Base-by-base conservation (phyloP, 2,888 invertebrate genomes). In the Polymixis lichenea region DNA sequence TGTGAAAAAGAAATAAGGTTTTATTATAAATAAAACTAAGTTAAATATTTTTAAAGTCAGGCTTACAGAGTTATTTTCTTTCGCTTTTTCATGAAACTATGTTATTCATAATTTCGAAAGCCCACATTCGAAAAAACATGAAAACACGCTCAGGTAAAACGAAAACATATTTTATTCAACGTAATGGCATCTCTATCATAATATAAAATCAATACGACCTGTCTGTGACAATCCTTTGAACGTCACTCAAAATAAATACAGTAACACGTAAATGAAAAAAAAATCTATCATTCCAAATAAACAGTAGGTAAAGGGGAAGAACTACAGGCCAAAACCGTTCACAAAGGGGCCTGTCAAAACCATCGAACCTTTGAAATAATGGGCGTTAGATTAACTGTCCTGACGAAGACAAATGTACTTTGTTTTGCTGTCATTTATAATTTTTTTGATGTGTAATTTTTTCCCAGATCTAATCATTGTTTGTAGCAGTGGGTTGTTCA, bases 341-440 rank as follows among this genome's bases (percentile, higher is more conserved):
- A 86, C 86, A 88, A 88, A 88, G 79, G 77, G 81, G 65, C 80
- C 84, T 86, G 88, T 88, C 87, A 87, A 79, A 86, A 84, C 74
- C 87, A 88, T 87, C 87, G 87, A 88, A 87, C 87, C 88, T 88
- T 88, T 88, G 87, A 87, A 87, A 87, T 88, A 88, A 88, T 88
- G 87, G 86, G 58, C 74, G 77, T 84, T 84, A 86, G 84, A 87
- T 87, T 87, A 87, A 86, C 85, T 84, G 80, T 77, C 72, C 81
- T 78, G 87, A 84, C 87, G 82, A 87, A 81, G 87, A 84, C 78
- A 84, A 87, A 86, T 85, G 73, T 86, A 78, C 79, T 86, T 82
- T 77, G 66, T 87, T 78, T 79, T 71, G 55, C 65, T 86, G 87
- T 87, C 81, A 74, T 86, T 86, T 78, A 78, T 83, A 77, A 82